Base-by-base conservation (phyloP, 2,888 invertebrate genomes). In the Athalia cordata region DNA sequence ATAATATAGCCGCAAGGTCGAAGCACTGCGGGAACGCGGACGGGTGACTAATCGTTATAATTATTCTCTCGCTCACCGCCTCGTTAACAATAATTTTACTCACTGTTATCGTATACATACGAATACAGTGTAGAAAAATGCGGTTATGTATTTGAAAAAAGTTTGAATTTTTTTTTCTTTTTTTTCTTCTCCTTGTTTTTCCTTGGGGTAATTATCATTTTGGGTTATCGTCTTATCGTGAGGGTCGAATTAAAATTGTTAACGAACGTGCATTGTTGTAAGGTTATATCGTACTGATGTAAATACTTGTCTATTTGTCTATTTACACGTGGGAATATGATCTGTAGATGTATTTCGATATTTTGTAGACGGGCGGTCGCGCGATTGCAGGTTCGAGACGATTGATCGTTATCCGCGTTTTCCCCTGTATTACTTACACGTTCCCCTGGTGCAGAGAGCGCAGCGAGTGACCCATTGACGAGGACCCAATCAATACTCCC, bases 391-490 rank as follows among this genome's bases (percentile, higher is more conserved):
- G 9, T 55, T 55, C 9, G 29, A 29, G 29, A 29, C 29, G 29
- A 29, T 29, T 29, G 29, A 29, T 29, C 65, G n/a, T 47, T n/a
- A 45, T 8, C 29, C 64, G 7, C 43, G 8, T 11, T 45, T 6
- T 29, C 64, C 7, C 61, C 13, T 6, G 43, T 3, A 29, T 29
- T 67, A 67, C 49, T 50, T 67, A 55, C 43, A 9, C 68, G n/a
- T 67, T 50, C 50, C 72, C 52, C 43, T 55, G 55, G 55, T 47
- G 55, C 70, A 59, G 77, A 62, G 45, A 50, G 1, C 29, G 8
- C 7, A 8, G 49, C 67, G 66, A 80, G 77, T 83, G 84, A 85
- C 84, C 84, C 81, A 85, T 84, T 84, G 84, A 82, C 80, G 83
- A 79, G 79, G 77, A 82, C 79, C 81, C 81, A 83, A 85, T 85